These are phyloP conservation scores for Drosophila paranaensis DNA, from an alignment of 2,888 invertebrate species.

Conservation along the genomic window DNA sequence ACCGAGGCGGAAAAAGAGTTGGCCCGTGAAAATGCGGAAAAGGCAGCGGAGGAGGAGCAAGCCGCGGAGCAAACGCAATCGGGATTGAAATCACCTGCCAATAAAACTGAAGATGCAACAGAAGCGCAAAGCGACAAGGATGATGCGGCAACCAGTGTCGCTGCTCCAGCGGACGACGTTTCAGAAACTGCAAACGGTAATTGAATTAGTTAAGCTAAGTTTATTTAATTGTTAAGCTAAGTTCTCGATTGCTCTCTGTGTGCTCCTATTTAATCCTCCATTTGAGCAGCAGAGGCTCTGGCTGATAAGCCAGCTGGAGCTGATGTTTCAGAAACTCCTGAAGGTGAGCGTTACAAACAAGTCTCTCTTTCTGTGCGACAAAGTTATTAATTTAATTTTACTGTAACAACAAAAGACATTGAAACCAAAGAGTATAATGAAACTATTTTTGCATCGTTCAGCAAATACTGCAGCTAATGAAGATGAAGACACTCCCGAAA, in stretches of 20 bases:
- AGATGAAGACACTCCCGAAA: slow-evolving; percentile 64
- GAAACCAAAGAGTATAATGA: neutral
- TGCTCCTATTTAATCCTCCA: slow-evolving; percentile 16
- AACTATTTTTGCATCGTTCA: neutral
- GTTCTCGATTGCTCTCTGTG: slow-evolving; percentile 26
- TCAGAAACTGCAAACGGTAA: slow-evolving; percentile 55
- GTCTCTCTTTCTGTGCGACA: neutral
- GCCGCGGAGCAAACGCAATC: slow-evolving; percentile 59
- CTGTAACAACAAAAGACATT: neutral
- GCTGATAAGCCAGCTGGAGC: slow-evolving; percentile 74
- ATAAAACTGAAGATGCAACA: slow-evolving; percentile 14
- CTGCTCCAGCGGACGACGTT: slow-evolving; percentile 37
- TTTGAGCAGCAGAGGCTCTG: slow-evolving; percentile 72
- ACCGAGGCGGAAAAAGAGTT: slow-evolving; percentile 88
- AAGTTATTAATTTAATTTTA: too few species aligned
- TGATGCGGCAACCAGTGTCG: slow-evolving; percentile 3
- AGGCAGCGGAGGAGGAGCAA: slow-evolving; percentile 72
- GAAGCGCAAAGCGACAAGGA: slow-evolving; percentile 40
- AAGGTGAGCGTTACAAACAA: slow-evolving; percentile 66
- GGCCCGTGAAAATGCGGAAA: slow-evolving; percentile 83
- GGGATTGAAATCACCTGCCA: slow-evolving; percentile 41
- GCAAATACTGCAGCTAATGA: slow-evolving; percentile 63
- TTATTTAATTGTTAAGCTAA: slow-evolving; percentile 16
- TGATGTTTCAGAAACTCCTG: slow-evolving; percentile 47
- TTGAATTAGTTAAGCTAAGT: neutral